Evolutionary conservation across 2,888 invertebrate genomes (phyloP).

Genomic region (Helleia helle): DNA sequence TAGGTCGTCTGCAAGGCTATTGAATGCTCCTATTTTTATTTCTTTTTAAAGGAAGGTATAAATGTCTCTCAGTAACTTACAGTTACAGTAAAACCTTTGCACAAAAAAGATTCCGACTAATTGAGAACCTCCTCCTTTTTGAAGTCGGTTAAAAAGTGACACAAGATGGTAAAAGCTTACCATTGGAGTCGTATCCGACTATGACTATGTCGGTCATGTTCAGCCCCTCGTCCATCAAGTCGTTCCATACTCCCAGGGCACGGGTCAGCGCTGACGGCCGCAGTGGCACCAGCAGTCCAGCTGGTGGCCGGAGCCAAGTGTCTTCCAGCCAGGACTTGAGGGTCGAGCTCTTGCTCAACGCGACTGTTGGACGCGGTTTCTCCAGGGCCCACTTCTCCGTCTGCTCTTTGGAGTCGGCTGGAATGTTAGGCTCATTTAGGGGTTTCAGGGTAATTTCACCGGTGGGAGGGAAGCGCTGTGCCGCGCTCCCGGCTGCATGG

Average conservation of each 20-base stretch:
- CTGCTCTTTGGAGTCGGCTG: slow-evolving; percentile 32
- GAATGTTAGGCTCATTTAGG: slow-evolving; percentile 14
- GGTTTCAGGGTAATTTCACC: too few species aligned
- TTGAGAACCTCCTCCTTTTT: too few species aligned
- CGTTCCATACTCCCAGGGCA: slow-evolving; percentile 57
- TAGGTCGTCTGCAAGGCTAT: too few species aligned
- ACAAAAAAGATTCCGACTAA: too few species aligned
- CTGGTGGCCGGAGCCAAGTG: slow-evolving; percentile 56
- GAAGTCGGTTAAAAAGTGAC: too few species aligned
- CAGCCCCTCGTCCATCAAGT: slow-evolving; percentile 41
- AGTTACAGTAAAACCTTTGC: too few species aligned
- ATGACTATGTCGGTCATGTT: slow-evolving; percentile 54
- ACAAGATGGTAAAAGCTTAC: slow-evolving; percentile 38
- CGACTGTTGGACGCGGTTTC: slow-evolving; percentile 28
- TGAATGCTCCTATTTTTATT: too few species aligned
- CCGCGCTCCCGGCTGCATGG: too few species aligned
- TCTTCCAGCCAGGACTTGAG: slow-evolving; percentile 58
- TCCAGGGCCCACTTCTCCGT: slow-evolving; percentile 33
- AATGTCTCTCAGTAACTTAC: too few species aligned
- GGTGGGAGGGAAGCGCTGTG: too few species aligned
- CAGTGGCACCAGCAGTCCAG: slow-evolving; percentile 59
- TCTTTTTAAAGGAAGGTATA: too few species aligned
- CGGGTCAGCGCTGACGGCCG: slow-evolving; percentile 47
- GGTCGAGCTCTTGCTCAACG: slow-evolving; percentile 37
- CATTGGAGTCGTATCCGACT: slow-evolving; percentile 61